A percentile compares a stretch with the other conserved stretches of the same genome.
phyloP scores from a whole-genome alignment of 2,797 vertebrate genomes.

The Natrix natrix region DNA sequence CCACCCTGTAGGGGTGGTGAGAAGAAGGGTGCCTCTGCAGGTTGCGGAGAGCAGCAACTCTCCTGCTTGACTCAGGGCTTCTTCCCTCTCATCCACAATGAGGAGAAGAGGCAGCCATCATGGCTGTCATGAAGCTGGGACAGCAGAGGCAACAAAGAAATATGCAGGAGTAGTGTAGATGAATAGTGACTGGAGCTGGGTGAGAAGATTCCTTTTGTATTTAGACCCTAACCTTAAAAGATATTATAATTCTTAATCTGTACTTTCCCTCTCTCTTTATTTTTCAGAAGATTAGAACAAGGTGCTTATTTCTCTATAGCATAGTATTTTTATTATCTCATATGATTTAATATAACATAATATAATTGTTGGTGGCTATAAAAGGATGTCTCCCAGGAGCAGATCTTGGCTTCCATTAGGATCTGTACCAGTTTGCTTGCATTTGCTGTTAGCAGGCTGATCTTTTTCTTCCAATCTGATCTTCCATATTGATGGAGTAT shows the following conservation, averaged over 20 bases:
- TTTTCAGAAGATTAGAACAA: not conserved
- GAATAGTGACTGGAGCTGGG: no score
- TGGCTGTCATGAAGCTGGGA: no score
- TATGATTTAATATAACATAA: not conserved
- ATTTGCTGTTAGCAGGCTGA: not conserved
- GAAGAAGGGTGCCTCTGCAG: no score
- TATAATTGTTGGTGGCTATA: not conserved
- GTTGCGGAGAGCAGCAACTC: no score
- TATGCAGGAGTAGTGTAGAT: no score
- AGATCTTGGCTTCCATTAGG: not conserved
- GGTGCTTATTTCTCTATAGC: not conserved
- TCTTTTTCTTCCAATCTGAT: not conserved
- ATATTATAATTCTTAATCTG: not conserved
- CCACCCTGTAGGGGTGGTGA: no score
- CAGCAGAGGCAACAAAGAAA: no score
- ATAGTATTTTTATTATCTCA: not conserved
- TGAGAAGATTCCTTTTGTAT: no score
- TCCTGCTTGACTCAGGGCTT: no score
- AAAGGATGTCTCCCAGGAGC: not conserved
- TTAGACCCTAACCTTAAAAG: no score
- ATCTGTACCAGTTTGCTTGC: not conserved
- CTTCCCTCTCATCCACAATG: no score
- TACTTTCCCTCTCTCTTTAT: not conserved
- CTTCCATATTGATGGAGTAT: not conserved
- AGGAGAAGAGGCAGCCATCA: no score